phyloP scores from a whole-genome alignment of 2,113 vertebrate genomes.

The Poeciliopsis occidentalis region DNA sequence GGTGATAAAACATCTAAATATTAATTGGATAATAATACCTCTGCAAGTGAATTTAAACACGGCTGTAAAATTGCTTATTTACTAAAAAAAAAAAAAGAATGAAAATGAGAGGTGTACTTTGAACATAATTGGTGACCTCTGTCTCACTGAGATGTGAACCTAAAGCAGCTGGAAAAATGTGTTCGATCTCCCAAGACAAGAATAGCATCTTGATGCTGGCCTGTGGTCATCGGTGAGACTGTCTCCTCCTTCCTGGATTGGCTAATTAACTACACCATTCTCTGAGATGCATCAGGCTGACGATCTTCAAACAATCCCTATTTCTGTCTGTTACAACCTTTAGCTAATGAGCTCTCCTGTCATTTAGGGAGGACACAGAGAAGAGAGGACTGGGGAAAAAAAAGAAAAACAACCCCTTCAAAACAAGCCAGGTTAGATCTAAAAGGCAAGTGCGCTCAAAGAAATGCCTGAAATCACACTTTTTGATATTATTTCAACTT shows the following conservation, averaged over 20 bases:
- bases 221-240: constrained; percentile 5
- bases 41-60: not conserved
- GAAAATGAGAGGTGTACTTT: constrained; percentile 21
- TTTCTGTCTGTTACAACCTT: constrained; percentile 53
- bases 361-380: constrained; percentile 28
- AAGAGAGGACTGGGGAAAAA: not conserved
- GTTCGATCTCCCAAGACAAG: constrained; percentile 48
- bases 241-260: constrained; percentile 38
- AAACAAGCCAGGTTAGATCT: not conserved
- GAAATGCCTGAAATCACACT: constrained; percentile 13
- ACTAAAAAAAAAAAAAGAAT: not conserved
- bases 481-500: constrained; percentile 17
- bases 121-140: constrained; percentile 62
- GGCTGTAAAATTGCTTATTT: constrained; percentile 16
- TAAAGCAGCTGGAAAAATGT: constrained; percentile 50
- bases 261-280: constrained; percentile 57
- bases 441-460: constrained; percentile 29
- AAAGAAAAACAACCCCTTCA: not conserved
- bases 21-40: not conserved
- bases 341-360: constrained; percentile 63
- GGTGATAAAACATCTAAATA: not conserved
- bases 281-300: constrained; percentile 22
- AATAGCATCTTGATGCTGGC: constrained; percentile 55
- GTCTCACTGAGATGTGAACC: constrained; percentile 41
- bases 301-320: constrained; percentile 50